Evolutionary conservation across 1,140 invertebrate species (phyloP).

Genomic region (Berghia stephanieae): DNA sequence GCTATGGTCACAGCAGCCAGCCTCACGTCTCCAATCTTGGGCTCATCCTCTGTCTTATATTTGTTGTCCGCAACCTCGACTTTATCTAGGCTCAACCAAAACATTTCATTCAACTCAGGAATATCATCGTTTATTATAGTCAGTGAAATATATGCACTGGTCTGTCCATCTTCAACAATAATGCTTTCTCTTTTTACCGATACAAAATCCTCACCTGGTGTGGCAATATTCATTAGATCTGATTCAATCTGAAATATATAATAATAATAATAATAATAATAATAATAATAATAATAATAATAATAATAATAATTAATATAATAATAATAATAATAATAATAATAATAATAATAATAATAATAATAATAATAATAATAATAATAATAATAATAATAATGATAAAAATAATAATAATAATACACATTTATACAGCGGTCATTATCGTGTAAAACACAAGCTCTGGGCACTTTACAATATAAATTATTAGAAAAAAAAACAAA

Average conservation of each 20-base stretch:
- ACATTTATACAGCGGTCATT: too few relatives aligned
- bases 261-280: too few relatives aligned
- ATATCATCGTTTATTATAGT: constrained; percentile 52
- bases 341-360: too few relatives aligned
- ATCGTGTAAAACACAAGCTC: too few relatives aligned
- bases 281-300: too few relatives aligned
- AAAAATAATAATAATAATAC: too few relatives aligned
- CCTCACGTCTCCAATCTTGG: constrained; percentile 46
- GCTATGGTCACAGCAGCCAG: constrained; percentile 50
- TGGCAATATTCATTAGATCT: constrained; percentile 37
- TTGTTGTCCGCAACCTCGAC: constrained; percentile 49
- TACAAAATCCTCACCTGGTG: constrained; percentile 51
- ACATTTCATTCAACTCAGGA: constrained; percentile 63
- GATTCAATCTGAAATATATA: constrained; percentile 13
- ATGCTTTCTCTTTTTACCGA: constrained; percentile 47
- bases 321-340: too few relatives aligned
- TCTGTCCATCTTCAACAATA: constrained; percentile 48
- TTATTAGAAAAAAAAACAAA: too few relatives aligned
- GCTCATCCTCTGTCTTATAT: constrained; percentile 43
- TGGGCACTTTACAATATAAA: too few relatives aligned
- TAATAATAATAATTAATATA: too few relatives aligned
- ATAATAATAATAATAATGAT: too few relatives aligned
- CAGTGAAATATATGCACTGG: constrained; percentile 45
- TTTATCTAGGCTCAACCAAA: constrained; percentile 45
- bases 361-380: too few relatives aligned